Evolutionary conservation across 2,113 vertebrate species (phyloP).

Genomic region (Neomonachus schauinslandi): DNA sequence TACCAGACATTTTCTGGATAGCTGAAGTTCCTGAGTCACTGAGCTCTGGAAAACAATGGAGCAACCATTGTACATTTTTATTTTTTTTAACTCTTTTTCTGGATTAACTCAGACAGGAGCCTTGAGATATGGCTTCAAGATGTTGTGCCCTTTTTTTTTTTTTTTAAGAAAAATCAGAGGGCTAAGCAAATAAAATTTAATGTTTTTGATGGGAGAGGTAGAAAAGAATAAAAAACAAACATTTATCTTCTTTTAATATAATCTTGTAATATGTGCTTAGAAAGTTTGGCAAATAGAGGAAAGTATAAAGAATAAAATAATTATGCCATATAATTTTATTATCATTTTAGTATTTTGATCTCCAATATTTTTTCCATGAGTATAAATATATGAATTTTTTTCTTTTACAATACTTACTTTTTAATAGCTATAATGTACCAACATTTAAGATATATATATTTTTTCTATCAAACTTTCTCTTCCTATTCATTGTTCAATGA

Average conservation of each 20-base stretch:
- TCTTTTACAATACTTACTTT: slow-evolving; percentile 49
- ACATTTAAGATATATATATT: not conserved
- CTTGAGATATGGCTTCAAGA: not conserved
- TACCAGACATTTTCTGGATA: not conserved
- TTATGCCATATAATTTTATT: not conserved
- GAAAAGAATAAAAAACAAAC: not conserved
- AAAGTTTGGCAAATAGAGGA: slow-evolving; percentile 38
- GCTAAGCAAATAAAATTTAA: not conserved
- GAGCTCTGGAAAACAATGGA: not conserved
- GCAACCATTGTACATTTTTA: not conserved
- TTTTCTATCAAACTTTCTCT: slow-evolving; percentile 9
- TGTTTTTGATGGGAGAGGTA: not conserved
- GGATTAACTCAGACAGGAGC: not conserved
- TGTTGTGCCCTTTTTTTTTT: not conserved
- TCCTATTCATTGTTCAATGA: slow-evolving; percentile 47
- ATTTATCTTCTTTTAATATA: not conserved
- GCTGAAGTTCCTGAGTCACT: not conserved
- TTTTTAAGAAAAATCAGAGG: not conserved
- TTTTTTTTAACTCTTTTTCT: not conserved
- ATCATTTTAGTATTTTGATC: not conserved
- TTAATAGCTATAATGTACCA: not conserved
- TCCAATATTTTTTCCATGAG: not conserved
- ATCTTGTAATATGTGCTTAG: not conserved
- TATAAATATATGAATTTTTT: slow-evolving; percentile 11
- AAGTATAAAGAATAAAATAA: not conserved